Base-by-base conservation (phyloP, 1,140 invertebrate genomes). In the Cyrtorhinus lividipennis region DNA sequence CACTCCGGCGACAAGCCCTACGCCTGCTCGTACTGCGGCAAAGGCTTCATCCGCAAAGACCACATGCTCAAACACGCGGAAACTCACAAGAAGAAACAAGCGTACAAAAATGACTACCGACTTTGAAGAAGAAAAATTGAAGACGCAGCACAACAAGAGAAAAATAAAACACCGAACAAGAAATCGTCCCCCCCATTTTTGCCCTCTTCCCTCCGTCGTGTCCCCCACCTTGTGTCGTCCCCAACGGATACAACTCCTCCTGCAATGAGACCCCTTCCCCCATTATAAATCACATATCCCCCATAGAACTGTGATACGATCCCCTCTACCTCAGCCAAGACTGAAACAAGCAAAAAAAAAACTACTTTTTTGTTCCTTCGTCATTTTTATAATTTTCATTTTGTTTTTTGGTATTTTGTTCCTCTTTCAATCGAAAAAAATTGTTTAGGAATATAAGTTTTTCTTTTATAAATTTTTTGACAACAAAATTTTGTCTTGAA, bases 61-160 rank as follows among this genome's bases (percentile, higher is more conserved):
- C 93, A 96, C 73, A 89, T 95, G 87, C 81, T 90, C 62, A 96
- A 96, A 74, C 93, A 96, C 74, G 78, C 81, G 61, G 86, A 90
- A 61, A 96, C 90, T 23, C 93, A 96, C 73, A 79, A 76, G 56
- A 78, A 79, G 59, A 79, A 67, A 59, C 58, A 59, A 59, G n/a
- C 24, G 10, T 30, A 18, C 58, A 59, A 59, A 59, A 59, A 59
- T 22, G 25, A 59, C n/a, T 59, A 27, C 27, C 10, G 25, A n/a
- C 30, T 5, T 38, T 38, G 30, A 38, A 38, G 15, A 38, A 5
- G 5, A 38, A 38, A 38, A 38, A 8, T 38, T 38, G 30, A 15
- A 38, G 30, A 8, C 15, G 15, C 5, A 38, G 15, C 30, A 15
- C 5, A 38, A 5, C 5, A 38, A 5, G 5, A 5, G 30, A 38